A percentile compares a stretch with the other conserved stretches of the same genome.
These are phyloP conservation scores for Halisarca cf. caerulea DNA, from an alignment of 37 sponge, comb jelly and placozoan genomes.

Conservation along the genomic window DNA sequence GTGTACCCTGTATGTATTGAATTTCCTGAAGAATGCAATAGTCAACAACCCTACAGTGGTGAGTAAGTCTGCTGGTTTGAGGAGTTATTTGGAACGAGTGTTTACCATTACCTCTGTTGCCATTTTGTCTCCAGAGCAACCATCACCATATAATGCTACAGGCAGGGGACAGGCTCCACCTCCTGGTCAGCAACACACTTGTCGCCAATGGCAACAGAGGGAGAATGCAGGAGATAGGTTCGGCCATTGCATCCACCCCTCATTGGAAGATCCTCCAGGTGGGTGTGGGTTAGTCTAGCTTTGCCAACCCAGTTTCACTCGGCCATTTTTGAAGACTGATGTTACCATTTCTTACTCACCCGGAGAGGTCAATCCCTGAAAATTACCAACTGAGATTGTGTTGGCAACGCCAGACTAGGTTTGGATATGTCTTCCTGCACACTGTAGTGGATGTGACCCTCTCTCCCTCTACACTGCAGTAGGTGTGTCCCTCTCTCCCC, in stretches of 20 bases:
- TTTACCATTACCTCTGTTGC: background rate
- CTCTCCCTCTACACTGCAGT: too few species aligned
- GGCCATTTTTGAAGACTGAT: too few species aligned
- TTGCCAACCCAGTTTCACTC: too few species aligned
- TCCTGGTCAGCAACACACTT: slow-evolving; percentile 29
- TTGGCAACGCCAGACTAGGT: too few species aligned
- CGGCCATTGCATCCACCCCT: slow-evolving; percentile 41
- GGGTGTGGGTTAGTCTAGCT: too few species aligned
- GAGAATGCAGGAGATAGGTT: background rate
- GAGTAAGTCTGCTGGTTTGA: slow-evolving; percentile 17
- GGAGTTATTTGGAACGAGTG: too few species aligned
- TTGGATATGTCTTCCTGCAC: too few species aligned
- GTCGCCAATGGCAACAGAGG: slow-evolving; percentile 26
- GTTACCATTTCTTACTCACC: too few species aligned
- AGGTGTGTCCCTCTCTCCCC: too few species aligned
- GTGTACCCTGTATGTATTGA: slow-evolving; percentile 30
- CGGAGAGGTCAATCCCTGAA: too few species aligned
- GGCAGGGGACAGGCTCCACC: slow-evolving; percentile 63
- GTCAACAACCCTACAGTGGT: slow-evolving; percentile 75
- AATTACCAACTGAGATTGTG: too few species aligned
- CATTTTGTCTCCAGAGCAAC: slow-evolving; percentile 46
- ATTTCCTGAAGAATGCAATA: slow-evolving; percentile 73
- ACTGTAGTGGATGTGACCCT: too few species aligned
- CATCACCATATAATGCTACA: slow-evolving; percentile 73
- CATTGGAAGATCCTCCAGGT: slow-evolving; percentile 75